A percentile compares a stretch with the other conserved stretches of the same genome.
Evolutionary conservation across 2,888 invertebrate genomes (phyloP).

Genomic region (Oligia latruncula): DNA sequence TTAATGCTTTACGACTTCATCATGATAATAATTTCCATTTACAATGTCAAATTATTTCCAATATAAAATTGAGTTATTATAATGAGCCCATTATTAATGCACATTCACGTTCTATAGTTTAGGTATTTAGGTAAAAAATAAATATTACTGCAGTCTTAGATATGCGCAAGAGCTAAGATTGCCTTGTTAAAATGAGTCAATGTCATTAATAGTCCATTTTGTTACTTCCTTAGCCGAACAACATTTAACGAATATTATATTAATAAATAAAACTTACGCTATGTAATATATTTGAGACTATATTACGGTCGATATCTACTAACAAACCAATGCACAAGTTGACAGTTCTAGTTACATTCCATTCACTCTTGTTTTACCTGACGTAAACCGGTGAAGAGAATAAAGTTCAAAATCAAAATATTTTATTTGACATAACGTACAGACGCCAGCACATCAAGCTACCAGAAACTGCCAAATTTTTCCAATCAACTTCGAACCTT

Average conservation of each 20-base stretch:
- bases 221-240: constrained; percentile 24
- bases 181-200: constrained; percentile 37
- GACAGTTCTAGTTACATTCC: neutral
- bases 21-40: constrained; percentile 36
- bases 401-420: too few relatives aligned
- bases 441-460: too few relatives aligned
- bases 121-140: constrained; percentile 44
- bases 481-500: too few relatives aligned
- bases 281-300: constrained; percentile 53
- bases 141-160: constrained; percentile 55
- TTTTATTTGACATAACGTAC: too few relatives aligned
- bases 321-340: neutral
- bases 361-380: neutral
- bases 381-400: neutral
- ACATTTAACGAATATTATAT: constrained; percentile 42
- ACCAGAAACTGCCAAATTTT: too few relatives aligned
- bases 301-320: neutral
- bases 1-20: constrained; percentile 10
- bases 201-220: constrained; percentile 28
- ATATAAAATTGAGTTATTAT: neutral
- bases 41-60: constrained; percentile 22
- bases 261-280: constrained; percentile 54
- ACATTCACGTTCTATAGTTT: constrained; percentile 30
- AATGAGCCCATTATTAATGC: constrained; percentile 1
- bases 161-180: constrained; percentile 52